Conservation (phyloP, 2,113 vertebrate genomes). For the Arvicanthis niloticus region DNA sequence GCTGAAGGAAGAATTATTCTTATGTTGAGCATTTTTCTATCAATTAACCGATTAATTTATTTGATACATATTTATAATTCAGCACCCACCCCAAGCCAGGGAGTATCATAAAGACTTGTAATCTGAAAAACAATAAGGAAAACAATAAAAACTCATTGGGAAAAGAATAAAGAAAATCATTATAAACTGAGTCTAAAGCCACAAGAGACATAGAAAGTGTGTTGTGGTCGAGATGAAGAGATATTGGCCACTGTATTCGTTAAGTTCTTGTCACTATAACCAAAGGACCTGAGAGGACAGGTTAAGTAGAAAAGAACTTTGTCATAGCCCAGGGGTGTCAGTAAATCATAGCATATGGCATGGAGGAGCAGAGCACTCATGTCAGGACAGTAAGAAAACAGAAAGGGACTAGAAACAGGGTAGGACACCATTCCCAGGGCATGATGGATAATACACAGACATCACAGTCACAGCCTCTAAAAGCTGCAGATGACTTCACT, state of each 20-base stretch:
- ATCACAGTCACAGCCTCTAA: not conserved
- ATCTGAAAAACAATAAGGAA: not conserved
- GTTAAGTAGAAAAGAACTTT: not conserved
- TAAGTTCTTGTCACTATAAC: not conserved
- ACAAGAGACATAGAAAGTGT: not conserved
- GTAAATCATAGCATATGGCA: not conserved
- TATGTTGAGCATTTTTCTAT: not conserved
- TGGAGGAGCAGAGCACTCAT: not conserved
- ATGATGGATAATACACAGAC: not conserved
- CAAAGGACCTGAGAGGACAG: not conserved
- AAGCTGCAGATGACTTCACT: not conserved
- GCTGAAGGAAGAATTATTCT: slow-evolving; percentile 21
- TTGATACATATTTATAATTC: slow-evolving; percentile 51
- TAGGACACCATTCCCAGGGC: not conserved
- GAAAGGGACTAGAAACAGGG: not conserved
- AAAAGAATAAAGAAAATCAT: not conserved
- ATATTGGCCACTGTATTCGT: not conserved
- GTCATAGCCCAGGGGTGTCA: not conserved
- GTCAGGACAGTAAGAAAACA: not conserved
- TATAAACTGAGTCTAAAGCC: not conserved
- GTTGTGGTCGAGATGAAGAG: not conserved
- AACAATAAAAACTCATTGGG: not conserved
- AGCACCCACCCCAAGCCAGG: not conserved
- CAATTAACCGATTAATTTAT: slow-evolving; percentile 6
- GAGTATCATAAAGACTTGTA: not conserved